Base-by-base conservation (phyloP, 2,888 invertebrate genomes). In the Hypomecis atomaria region DNA sequence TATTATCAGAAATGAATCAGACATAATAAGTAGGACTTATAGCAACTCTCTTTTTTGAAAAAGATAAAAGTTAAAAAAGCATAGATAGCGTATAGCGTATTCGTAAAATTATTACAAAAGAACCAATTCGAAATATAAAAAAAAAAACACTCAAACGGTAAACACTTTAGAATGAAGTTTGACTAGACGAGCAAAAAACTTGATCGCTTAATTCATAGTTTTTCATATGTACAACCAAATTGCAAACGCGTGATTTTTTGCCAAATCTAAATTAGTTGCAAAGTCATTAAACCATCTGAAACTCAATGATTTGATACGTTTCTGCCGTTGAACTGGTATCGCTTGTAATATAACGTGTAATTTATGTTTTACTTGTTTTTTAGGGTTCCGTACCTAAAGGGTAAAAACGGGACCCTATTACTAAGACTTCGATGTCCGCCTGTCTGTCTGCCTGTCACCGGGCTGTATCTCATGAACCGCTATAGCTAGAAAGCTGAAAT, bases 141-240 rank as follows among this genome's bases (percentile, higher is more conserved):
- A 13, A 2, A 45, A 45, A 23, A 23, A n/a, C n/a, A n/a, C 10
- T 3, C 33, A 2, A 0, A 5, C 33, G 10, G 47, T 47, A 47
- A 8, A 47, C 5, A 33, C 47, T 33, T 52, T 40, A 40, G 38
- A 7, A 37, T 53, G 23, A 33, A 53, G 33, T n/a, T 43, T n/a
- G 42, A 43, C 47, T 48, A 62, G 61, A 61, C 60, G 3, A 8
- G 47, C 62, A 62, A 63, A 63, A 61, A 63, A 53, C 33, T 49
- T 49, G 37, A 63, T 34, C 13, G 34, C 59, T 54, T 55, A 38
- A 59, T 63, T 49, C 59, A 36, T 33, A 53, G 8, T 6, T 10
- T 36, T 53, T 57, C 47, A 47, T 47, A 23, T 47, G 38, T 38
- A 13, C 44, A 44, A 10, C 8, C 38, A 42, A 53, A 55, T 10